These are phyloP conservation scores for Dynastes maya DNA, from an alignment of 2,888 invertebrate species.

Conservation along the genomic window DNA sequence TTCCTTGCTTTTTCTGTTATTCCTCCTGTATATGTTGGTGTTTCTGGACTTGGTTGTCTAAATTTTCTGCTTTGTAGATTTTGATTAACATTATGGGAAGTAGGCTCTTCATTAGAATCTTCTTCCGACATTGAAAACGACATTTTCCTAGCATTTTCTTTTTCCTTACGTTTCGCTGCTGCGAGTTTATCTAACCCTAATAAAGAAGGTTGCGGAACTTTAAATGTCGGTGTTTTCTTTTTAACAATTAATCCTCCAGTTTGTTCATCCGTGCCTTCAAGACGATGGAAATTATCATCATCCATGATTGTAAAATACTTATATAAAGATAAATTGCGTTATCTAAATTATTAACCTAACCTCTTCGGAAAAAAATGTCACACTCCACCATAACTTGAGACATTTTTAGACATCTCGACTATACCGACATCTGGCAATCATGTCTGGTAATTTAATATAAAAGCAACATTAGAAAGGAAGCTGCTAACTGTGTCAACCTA, in stretches of 20 bases:
- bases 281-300: conserved; percentile 78
- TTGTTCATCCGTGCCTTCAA: conserved; percentile 78
- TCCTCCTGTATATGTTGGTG: conserved; percentile 95
- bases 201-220: conserved; percentile 83
- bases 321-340: not conserved
- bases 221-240: conserved; percentile 81
- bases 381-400: too few species aligned
- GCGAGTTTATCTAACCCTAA: conserved; percentile 90
- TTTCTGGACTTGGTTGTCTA: conserved; percentile 86
- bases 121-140: conserved; percentile 76
- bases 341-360: too few species aligned
- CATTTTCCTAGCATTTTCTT: conserved; percentile 76
- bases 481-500: too few species aligned
- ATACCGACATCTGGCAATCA: too few species aligned
- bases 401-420: too few species aligned
- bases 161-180: conserved; percentile 79
- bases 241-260: conserved; percentile 82
- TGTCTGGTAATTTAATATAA: too few species aligned
- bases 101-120: conserved; percentile 63
- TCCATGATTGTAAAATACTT: conserved; percentile 10
- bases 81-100: conserved; percentile 64
- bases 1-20: conserved; percentile 86
- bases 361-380: too few species aligned
- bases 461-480: too few species aligned
- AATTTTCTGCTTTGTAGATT: conserved; percentile 76